Base-by-base conservation (phyloP, 2,113 vertebrate genomes). In the Dermatemys mawii region DNA sequence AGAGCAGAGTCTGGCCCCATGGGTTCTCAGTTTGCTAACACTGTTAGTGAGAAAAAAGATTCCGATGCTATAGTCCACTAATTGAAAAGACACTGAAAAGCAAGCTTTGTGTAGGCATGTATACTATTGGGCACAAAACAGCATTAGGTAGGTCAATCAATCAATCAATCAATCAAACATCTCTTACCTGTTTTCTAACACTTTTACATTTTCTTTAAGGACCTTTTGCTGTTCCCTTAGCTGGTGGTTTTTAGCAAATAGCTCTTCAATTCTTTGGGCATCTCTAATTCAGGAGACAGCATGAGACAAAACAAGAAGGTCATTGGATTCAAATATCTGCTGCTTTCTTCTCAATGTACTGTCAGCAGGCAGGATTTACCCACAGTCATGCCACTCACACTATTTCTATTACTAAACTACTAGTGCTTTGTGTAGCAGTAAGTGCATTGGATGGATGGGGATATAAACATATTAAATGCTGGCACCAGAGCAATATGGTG, bases 231-330 rank as follows among this genome's bases (percentile, higher is more conserved):
- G 99, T 86, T 99, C 99, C 94, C 99, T 97, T 95, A 99, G 97
- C 82, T 99, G 99, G 70, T 99, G 99, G 97, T 99, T 99, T 97
- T 99, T 99, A 91, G 97, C 97, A 89, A 99, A 99, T 51, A 99
- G 84, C 89, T 99, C 99, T 94, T 99, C 99, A 76, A 99, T 98
- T 91, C 99, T 97, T 96, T 99, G 99, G 22, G 98, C 97, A 12
- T 99, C 99, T 2, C 99, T 99, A 96, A 94, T 6, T 27, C 27
- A 21, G 48, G 75, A 19, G 75, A 83, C 1, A 78, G 73, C 29
- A 35, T 3, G 73, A 8, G 51, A 70, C 2, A 57, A 46, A 51
- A 55, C n/a, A 94, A 82, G 38, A 32, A n/a, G 83, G 4, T 78
- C 78, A 32, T 49, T 75, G 11, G 26, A 14, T 83, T 94, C 35